phyloP scores from a whole-genome alignment of 2,113 vertebrate species.

The Lynx canadensis region DNA sequence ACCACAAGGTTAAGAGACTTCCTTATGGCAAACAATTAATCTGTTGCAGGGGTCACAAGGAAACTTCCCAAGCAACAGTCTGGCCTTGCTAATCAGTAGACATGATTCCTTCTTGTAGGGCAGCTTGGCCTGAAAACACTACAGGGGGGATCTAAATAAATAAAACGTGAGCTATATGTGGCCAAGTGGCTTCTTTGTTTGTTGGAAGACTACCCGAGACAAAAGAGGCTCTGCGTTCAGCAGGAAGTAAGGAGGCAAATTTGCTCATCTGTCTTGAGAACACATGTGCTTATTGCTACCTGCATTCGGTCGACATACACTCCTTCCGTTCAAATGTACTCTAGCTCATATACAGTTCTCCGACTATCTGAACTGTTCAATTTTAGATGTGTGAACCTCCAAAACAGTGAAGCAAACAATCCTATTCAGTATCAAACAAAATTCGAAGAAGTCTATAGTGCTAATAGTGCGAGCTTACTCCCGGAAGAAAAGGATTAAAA shows the following conservation, averaged over 20 bases:
- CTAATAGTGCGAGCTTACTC: neutral
- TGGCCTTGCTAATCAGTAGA: slow-evolving; percentile 62
- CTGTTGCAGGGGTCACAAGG: slow-evolving; percentile 7
- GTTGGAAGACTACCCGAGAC: slow-evolving; percentile 44
- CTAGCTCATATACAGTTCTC: neutral
- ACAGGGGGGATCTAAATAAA: slow-evolving; percentile 69
- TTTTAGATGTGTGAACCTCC: slow-evolving; percentile 47
- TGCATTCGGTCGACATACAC: neutral
- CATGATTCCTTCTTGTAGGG: slow-evolving; percentile 51
- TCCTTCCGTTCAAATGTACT: slow-evolving; percentile 26
- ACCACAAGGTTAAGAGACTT: slow-evolving; percentile 64
- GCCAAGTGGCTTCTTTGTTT: slow-evolving; percentile 63
- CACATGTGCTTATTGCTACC: neutral
- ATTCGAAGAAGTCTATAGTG: slow-evolving; percentile 39
- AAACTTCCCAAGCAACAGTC: slow-evolving; percentile 53
- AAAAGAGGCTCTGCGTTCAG: slow-evolving; percentile 37
- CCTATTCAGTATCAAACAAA: slow-evolving; percentile 57
- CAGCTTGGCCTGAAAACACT: slow-evolving; percentile 61
- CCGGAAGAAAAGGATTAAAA: neutral
- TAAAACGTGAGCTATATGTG: slow-evolving; percentile 48
- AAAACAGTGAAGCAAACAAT: slow-evolving; percentile 11
- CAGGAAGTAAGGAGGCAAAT: slow-evolving; percentile 63
- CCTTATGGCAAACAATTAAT: slow-evolving; percentile 60
- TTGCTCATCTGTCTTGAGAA: neutral
- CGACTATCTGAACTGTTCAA: neutral